phyloP scores from a whole-genome alignment of 1,140 invertebrate species.

The Paramacrobiotus metropolitanus region DNA sequence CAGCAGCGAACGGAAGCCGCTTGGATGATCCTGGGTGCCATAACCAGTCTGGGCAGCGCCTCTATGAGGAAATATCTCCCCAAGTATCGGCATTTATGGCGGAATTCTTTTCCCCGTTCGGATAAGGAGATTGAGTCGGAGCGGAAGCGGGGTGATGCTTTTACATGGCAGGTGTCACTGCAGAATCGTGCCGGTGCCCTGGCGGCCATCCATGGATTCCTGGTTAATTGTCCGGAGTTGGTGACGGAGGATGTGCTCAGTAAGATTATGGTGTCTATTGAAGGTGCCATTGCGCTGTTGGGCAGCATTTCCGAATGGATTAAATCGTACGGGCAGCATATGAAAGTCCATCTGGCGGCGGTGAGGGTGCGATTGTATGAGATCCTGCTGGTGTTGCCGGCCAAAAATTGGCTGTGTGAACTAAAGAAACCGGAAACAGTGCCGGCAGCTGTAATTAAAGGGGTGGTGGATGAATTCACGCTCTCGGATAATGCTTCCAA shows the following conservation, averaged over 20 bases:
- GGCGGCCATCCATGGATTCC: slow-evolving; percentile 76
- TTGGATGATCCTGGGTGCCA: slow-evolving; percentile 63
- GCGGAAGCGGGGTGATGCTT: slow-evolving; percentile 84
- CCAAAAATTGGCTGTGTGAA: slow-evolving; percentile 9
- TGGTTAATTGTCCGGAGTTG: slow-evolving; percentile 66
- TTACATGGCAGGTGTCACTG: slow-evolving; percentile 94
- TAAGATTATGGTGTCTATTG: slow-evolving; percentile 63
- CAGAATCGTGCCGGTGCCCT: slow-evolving; percentile 86
- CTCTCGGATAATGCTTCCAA: slow-evolving; percentile 79
- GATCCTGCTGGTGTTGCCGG: slow-evolving; percentile 54
- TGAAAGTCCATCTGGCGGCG: slow-evolving; percentile 78
- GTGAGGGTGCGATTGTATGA: slow-evolving; percentile 72
- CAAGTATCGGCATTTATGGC: slow-evolving; percentile 79
- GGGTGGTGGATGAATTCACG: slow-evolving; percentile 92
- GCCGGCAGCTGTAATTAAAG: slow-evolving; percentile 24
- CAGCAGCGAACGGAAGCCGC: slow-evolving; percentile 82
- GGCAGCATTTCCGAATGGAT: slow-evolving; percentile 52
- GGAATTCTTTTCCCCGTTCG: slow-evolving; percentile 87
- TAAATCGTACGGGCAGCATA: slow-evolving; percentile 70
- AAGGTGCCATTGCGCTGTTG: slow-evolving; percentile 64
- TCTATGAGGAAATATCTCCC: slow-evolving; percentile 29
- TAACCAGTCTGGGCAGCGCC: not conserved
- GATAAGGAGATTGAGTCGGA: slow-evolving; percentile 87
- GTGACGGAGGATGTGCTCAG: slow-evolving; percentile 71
- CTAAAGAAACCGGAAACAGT: too few relatives aligned